These are phyloP conservation scores for Pseudoatta argentina DNA, from an alignment of 1,140 invertebrate genomes.

Conservation along the genomic window DNA sequence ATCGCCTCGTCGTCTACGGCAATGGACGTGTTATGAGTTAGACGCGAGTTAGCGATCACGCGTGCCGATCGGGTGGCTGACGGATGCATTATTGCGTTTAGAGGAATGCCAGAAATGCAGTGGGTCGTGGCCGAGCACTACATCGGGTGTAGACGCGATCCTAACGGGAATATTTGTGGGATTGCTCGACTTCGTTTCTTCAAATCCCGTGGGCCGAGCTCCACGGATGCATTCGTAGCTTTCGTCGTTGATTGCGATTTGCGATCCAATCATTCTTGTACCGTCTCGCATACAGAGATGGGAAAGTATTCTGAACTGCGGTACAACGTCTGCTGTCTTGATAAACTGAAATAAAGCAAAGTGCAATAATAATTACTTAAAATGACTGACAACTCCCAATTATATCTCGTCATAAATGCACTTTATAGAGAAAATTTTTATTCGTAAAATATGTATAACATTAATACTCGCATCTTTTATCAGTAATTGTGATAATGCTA, in stretches of 20 bases:
- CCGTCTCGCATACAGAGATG: constrained; percentile 36
- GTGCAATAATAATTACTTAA: background rate
- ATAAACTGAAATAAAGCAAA: background rate
- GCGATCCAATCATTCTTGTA: constrained; percentile 66
- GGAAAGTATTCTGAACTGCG: background rate
- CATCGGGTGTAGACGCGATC: constrained; percentile 52
- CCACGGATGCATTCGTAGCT: constrained; percentile 24
- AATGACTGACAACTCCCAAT: background rate
- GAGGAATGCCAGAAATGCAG: constrained; percentile 71
- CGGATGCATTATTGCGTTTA: constrained; percentile 77
- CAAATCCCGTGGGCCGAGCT: constrained; percentile 47
- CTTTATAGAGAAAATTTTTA: background rate
- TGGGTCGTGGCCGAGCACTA: constrained; percentile 37
- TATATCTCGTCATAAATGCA: background rate
- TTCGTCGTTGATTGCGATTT: constrained; percentile 68
- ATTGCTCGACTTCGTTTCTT: constrained; percentile 74
- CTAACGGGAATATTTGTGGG: constrained; percentile 69
- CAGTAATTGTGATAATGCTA: background rate
- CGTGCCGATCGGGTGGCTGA: constrained; percentile 49
- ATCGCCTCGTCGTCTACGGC: constrained; percentile 14
- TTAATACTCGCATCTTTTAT: background rate
- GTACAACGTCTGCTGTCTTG: background rate
- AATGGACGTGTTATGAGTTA: constrained; percentile 63
- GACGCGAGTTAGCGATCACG: constrained; percentile 40
- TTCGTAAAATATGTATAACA: background rate